phyloP scores from a whole-genome alignment of 1,140 invertebrate species.

The Oedothorax gibbosus region DNA sequence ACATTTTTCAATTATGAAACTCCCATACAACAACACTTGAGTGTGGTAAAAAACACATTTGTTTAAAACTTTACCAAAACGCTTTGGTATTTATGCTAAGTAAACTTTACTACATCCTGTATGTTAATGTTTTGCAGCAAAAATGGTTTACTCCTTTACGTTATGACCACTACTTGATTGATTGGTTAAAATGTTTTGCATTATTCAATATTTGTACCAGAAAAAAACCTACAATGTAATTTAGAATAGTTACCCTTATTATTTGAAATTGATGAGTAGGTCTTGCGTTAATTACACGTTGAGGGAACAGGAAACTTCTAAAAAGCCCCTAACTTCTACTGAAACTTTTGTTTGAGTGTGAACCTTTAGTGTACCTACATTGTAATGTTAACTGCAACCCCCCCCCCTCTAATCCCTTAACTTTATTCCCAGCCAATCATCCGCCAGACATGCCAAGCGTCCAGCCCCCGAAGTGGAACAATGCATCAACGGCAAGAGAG shows the following conservation, averaged over 20 bases:
- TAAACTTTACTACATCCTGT: not conserved
- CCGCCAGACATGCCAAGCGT: slow-evolving; percentile 23
- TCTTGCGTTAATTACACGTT: no score
- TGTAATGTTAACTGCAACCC: not conserved
- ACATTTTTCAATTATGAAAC: no score
- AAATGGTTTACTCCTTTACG: not conserved
- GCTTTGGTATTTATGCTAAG: not conserved
- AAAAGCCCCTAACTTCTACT: no score
- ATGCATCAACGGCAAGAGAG: slow-evolving; percentile 63
- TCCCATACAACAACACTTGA: no score
- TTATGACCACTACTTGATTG: not conserved
- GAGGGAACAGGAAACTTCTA: no score
- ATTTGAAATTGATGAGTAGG: no score
- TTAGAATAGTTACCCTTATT: not conserved
- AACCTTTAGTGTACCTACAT: not conserved
- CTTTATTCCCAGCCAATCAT: not conserved
- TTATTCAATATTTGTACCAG: not conserved
- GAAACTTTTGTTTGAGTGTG: slow-evolving; percentile 1
- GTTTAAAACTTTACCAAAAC: no score
- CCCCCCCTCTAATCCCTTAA: not conserved
- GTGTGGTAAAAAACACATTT: no score
- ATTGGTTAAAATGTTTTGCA: not conserved
- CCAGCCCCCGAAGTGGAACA: slow-evolving; percentile 69
- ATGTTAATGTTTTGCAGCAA: not conserved
- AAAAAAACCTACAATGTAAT: not conserved